Evolutionary conservation across 2,797 vertebrate genomes (phyloP), one percentile per base, ranked within the genome.

Genomic region (Cyclopterus lumpus): DNA sequence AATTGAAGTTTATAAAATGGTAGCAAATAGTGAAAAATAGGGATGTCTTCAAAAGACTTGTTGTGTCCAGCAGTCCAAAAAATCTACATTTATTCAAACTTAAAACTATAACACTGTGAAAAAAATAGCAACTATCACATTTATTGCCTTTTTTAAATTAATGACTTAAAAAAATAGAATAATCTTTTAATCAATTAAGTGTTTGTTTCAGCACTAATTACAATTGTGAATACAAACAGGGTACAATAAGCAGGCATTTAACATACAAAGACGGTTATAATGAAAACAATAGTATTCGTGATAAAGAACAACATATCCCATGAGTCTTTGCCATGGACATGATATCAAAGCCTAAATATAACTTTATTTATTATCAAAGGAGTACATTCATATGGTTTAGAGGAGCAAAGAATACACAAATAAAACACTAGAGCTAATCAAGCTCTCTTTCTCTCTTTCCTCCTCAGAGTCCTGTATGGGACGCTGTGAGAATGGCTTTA

Each of bases 381-480:
- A 69, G 51, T 26, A 63, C 1, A 34, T 64, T 3, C 5, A 68
- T 62, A 34, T 62, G 8, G 26, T n/a, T 30, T 57, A 58, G 55
- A 74, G 44, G 22, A 16, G 11, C 9, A 59, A 67, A 11, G 24
- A 49, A 63, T 3, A 14, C 20, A 61, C 14, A 6, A 73, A 54
- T 60, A 0, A 51, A 60, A 36, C 30, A 22, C 14, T 0, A 60
- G 36, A 68, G n/a, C 24, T 6, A 2, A 40, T 59, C 2, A 1
- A 24, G 26, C 34, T 46, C 40, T 54, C 22, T 40, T 83, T n/a
- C 40, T 26, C 30, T 48, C 3, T 80, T 36, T 63, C 68, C 11
- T 55, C 28, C 38, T 15, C n/a, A 99, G 98, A 97, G 54, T 97
- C 97, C 2, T 99, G 98, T 4, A 86, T 93, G 77, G 94, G 85